Evolutionary conservation across 1,140 invertebrate genomes (phyloP), one percentile per base, ranked within the genome.

Genomic region (Zaprionus camerounensis): DNA sequence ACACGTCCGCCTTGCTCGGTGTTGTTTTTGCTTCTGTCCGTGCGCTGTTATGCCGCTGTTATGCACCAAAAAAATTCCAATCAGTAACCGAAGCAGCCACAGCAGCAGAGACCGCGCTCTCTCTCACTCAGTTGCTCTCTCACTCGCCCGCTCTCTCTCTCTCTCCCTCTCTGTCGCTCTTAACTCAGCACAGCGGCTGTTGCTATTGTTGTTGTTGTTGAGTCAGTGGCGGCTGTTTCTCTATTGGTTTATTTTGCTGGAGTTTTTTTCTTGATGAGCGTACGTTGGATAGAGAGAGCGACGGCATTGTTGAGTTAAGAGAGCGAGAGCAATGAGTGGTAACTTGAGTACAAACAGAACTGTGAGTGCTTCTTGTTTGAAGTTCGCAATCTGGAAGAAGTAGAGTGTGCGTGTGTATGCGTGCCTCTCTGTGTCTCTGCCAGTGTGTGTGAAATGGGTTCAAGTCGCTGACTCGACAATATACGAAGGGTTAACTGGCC

Each of bases 201-300:
- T 59, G 59, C 17, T 51, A 58, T 49, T 68, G 28, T 28, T 51
- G 38, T 17, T 57, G 67, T 9, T 34, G 36, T 12, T 70, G 72
- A 57, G 58, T 69, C 55, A 72, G 63, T 51, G 53, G 24, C 65
- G 46, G 38, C 71, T 74, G 71, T 70, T 66, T 55, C 69, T 76
- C 62, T 84, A 84, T 84, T 84, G 82, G 81, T 68, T 62, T 83
- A 69, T 68, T 61, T 53, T 53, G 44, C 71, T 84, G 81, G 82
- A 84, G 82, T 81, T 81, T 17, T 17, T 20, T 62, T 63, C 13
- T 13, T 65, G 46, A n/a, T 59, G 11, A 46, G 74, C 36, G 13
- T 22, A 22, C 26, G 12, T 62, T 20, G 12, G 34, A 34, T 11
- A 15, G 36, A 64, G 26, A n/a, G 59, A 46, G 70, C 5, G 15